Base-by-base conservation (phyloP, 2,888 invertebrate species). In the Euproctis similis region DNA sequence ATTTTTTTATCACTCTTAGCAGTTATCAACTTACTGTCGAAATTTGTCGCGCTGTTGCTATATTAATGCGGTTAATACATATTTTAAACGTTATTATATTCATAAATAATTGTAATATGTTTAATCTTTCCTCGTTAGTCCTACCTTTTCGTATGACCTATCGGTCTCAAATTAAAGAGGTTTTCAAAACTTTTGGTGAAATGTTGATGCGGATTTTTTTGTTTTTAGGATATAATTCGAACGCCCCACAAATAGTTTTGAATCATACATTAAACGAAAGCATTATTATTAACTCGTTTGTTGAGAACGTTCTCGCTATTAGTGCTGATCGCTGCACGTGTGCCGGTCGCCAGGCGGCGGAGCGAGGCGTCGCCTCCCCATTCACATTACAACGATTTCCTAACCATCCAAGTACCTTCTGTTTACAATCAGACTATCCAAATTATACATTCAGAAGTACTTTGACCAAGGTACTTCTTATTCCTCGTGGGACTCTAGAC, bases 11-110 rank as follows among this genome's bases (percentile, higher is more conserved):
- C 76, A 51, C 42, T 53, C 48, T 65, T 55, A 55, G 54, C 64
- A 61, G 66, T 75, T 76, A 78, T 77, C 73, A 63, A 60, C 53
- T 59, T 62, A 59, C 64, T 66, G 66, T 75, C 66, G 66, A 73
- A 76, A 73, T 65, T 69, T 51, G 53, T 63, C 47, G 51, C 58
- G 53, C 67, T 68, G 72, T 75, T 76, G 75, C 74, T 76, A 74
- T 71, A 68, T 63, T 67, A 67, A 64, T 40, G 42, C 39, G 30
- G 32, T 42, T 47, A n/a, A 40, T 43, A 36, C 22, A 41, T 47
- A 31, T 16, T 34, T 28, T 8, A n/a, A 19, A 19, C 7, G 5
- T 6, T 3, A 8, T 19, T 6, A 6, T 19, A 6, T 19, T n/a
- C n/a, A 19, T 19, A 6, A 14, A 14, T 14, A 14, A 14, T 14